Percentiles rank a stretch among this genome's conserved stretches.
Evolutionary conservation across 2,113 vertebrate genomes (phyloP).

Genomic region (Acanthisitta chloris): DNA sequence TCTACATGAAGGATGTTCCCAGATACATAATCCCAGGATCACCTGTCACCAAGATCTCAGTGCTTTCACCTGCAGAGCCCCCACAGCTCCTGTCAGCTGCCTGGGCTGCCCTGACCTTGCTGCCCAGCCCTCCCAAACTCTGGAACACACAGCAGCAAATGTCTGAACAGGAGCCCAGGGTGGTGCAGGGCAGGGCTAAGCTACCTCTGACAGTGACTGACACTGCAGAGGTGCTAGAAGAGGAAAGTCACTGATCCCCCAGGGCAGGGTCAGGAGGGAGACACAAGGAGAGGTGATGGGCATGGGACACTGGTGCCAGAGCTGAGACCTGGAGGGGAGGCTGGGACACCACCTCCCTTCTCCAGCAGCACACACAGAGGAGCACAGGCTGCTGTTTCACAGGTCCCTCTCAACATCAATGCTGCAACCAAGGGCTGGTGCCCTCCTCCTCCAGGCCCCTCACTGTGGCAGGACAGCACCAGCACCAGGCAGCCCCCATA

Average conservation of each 20-base stretch:
- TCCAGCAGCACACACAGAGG: background rate
- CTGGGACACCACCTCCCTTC: background rate
- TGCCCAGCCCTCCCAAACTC: background rate
- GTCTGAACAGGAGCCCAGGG: fast-evolving
- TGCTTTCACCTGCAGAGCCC: background rate
- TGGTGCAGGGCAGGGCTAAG: background rate
- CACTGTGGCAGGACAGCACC: fast-evolving
- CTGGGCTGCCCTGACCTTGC: background rate
- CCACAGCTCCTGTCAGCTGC: background rate
- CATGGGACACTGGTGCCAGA: background rate
- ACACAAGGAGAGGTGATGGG: background rate
- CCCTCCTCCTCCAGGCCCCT: background rate
- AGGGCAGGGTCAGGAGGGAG: background rate
- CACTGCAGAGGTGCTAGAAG: background rate
- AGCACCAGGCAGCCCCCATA: fast-evolving
- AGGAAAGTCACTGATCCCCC: background rate
- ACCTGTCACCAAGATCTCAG: fast-evolving
- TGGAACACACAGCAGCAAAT: background rate
- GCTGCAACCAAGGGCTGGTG: background rate
- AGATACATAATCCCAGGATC: background rate
- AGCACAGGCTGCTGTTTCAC: background rate
- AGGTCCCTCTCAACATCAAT: fast-evolving
- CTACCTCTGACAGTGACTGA: background rate
- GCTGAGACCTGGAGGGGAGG: background rate
- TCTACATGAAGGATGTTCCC: background rate